Evolutionary conservation across 2,113 vertebrate species (phyloP).

Genomic region (Atrichornis clamosus): DNA sequence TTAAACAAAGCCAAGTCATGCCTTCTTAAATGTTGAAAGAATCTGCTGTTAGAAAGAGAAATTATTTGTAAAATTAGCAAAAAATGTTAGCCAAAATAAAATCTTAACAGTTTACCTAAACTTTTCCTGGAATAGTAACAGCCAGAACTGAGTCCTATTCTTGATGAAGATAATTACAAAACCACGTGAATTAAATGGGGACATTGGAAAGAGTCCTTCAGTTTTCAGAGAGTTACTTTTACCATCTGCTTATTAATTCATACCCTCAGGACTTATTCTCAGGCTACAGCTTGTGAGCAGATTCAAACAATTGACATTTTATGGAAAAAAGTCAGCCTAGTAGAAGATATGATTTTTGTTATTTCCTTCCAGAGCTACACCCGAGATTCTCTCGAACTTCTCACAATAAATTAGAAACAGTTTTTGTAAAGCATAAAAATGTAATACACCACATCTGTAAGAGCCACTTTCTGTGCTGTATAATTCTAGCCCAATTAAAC

Average conservation of each 20-base stretch:
- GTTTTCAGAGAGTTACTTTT: neutral
- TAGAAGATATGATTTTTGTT: neutral
- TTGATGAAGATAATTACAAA: neutral
- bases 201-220: neutral
- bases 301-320: neutral
- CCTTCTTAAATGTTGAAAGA: neutral
- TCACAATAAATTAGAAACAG: neutral
- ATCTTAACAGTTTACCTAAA: neutral
- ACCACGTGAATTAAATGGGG: neutral
- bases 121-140: neutral
- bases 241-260: neutral
- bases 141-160: neutral
- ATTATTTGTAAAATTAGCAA: neutral
- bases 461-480: neutral
- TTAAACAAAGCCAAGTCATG: neutral
- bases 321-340: neutral
- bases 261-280: neutral
- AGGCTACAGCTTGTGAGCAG: neutral
- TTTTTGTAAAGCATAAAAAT: neutral
- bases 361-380: neutral
- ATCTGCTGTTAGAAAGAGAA: neutral
- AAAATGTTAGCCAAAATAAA: neutral
- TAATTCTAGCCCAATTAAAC: neutral
- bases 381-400: neutral
- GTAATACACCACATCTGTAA: fast-evolving